Evolutionary conservation across 1,140 invertebrate genomes (phyloP).

Genomic region (Coptotermes formosanus): DNA sequence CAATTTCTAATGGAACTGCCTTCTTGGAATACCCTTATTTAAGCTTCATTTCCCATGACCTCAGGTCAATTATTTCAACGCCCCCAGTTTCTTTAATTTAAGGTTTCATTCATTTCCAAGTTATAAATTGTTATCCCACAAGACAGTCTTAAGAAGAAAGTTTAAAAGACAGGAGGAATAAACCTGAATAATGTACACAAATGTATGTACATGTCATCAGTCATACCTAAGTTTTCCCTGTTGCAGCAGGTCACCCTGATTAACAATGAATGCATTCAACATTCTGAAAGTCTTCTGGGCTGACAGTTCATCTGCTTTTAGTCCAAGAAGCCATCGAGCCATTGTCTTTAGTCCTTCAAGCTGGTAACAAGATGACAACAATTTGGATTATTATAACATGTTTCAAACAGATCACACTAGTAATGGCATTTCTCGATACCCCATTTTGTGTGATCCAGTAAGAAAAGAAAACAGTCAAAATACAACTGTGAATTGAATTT

Average conservation of each 20-base stretch:
- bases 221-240: slow-evolving; percentile 54
- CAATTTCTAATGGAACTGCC: too few species aligned
- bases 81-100: too few species aligned
- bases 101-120: too few species aligned
- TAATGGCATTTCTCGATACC: not conserved
- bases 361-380: slow-evolving; percentile 42
- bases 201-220: not conserved
- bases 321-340: slow-evolving; percentile 90
- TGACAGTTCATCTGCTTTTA: slow-evolving; percentile 84
- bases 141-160: too few species aligned
- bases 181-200: not conserved
- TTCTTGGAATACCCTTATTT: too few species aligned
- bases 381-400: slow-evolving; percentile 8
- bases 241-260: slow-evolving; percentile 79
- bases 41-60: too few species aligned
- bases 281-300: slow-evolving; percentile 93
- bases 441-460: not conserved
- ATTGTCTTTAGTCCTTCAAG: slow-evolving; percentile 92
- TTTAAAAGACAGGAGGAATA: not conserved
- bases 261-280: slow-evolving; percentile 84
- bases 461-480: not conserved
- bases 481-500: too few species aligned
- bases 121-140: too few species aligned
- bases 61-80: too few species aligned
- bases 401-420: not conserved